Base-by-base conservation (phyloP, 2,113 vertebrate species). In the Furnarius figulus region DNA sequence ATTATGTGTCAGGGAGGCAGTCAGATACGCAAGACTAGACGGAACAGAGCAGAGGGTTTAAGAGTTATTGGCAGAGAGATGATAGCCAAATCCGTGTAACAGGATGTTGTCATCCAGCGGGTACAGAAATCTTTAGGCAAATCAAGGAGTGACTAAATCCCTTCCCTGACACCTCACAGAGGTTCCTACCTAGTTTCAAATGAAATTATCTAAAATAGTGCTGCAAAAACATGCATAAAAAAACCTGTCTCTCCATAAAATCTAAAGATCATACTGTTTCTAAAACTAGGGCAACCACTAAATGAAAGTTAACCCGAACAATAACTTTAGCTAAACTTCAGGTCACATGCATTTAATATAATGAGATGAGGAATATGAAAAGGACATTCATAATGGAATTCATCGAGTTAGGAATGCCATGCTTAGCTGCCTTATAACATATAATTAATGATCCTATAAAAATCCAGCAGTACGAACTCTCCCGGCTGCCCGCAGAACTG, bases 401-500 rank as follows among this genome's bases (percentile, higher is more conserved):
- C 96, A 97, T 94, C 23, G 66, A 97, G 88, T 97, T 96, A 95
- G 77, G 96, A 97, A 97, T 95, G 96, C 97, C 96, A 97, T 95
- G 97, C 96, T 96, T 96, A 96, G 96, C 96, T 97, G 94, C 96
- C 90, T 97, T 97, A 96, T 96, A 97, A 97, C 96, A 83, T 97
- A 96, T 97, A 97, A 97, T 97, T 97, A 97, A 97, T 97, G 97
- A 96, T 95, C 96, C 96, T 95, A 97, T 96, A 97, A 97, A 97
- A 97, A 95, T 73, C 88, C 86, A 85, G 93, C 95, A 94, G 91
- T 84, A 95, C 39, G 12, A 95, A 97, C 84, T 95, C 90, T 96
- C 93, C 63, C 2, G 10, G 90, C 95, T 94, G 93, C 92, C 96
- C 75, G 3, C 66, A 85, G 89, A 97, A 94, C 82, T 81, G 65